Conservation (phyloP, 2,888 invertebrate genomes). For the Ypsolopha sequella region DNA sequence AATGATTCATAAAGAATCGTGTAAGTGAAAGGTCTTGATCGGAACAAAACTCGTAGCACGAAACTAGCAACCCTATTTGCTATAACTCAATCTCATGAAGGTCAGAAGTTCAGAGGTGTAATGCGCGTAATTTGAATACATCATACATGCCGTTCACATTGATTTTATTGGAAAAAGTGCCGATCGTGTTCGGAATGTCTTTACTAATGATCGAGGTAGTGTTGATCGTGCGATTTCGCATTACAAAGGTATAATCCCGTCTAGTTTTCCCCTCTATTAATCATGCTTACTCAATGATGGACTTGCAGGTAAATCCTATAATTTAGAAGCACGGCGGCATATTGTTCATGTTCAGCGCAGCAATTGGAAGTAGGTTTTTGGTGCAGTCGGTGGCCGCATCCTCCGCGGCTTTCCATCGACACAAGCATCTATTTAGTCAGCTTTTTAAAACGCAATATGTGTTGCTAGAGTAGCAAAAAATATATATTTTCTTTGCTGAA, state of each 20-base stretch:
- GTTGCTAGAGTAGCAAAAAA: no score
- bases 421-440: neutral
- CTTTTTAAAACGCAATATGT: no score
- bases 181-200: slow-evolving; percentile 40
- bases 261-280: slow-evolving; percentile 60
- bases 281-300: slow-evolving; percentile 58
- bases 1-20: no score
- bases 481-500: no score
- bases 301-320: slow-evolving; percentile 53
- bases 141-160: slow-evolving; percentile 29
- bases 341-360: slow-evolving; percentile 43
- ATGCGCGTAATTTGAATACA: slow-evolving; percentile 43
- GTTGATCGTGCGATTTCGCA: slow-evolving; percentile 48
- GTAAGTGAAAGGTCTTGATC: slow-evolving; percentile 19
- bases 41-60: slow-evolving; percentile 23
- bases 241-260: slow-evolving; percentile 42
- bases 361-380: slow-evolving; percentile 58
- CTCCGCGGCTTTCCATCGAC: slow-evolving; percentile 30
- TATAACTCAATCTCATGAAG: slow-evolving; percentile 29
- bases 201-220: slow-evolving; percentile 36
- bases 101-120: slow-evolving; percentile 27
- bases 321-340: slow-evolving; percentile 33
- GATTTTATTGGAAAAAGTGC: slow-evolving; percentile 30
- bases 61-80: slow-evolving; percentile 23
- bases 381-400: slow-evolving; percentile 27